phyloP scores from a whole-genome alignment of 2,888 invertebrate genomes.

The Heliconius ethilla region DNA sequence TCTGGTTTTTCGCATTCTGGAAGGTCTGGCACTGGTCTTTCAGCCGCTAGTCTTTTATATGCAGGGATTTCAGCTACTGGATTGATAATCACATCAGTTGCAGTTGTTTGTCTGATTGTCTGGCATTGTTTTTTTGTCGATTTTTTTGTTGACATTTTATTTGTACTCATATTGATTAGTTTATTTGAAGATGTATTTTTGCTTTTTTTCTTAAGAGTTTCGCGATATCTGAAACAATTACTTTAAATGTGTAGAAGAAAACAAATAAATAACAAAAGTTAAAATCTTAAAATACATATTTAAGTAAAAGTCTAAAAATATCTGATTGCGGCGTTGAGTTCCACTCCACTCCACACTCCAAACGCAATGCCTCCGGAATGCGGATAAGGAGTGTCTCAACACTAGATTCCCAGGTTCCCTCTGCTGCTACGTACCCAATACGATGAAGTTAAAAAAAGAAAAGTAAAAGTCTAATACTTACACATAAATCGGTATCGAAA shows the following conservation, averaged over 20 bases:
- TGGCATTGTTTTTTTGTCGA: not conserved
- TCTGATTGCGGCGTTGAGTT: no score
- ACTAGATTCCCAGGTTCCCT: no score
- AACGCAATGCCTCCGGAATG: no score
- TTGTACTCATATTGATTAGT: not conserved
- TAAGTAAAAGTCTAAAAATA: not conserved
- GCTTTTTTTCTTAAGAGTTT: not conserved
- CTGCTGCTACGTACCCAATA: no score
- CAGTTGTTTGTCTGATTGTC: no score
- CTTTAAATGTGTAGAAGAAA: not conserved
- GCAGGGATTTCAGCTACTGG: not conserved
- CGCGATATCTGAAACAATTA: slow-evolving; percentile 19
- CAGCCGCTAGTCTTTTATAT: not conserved
- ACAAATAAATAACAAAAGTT: no score
- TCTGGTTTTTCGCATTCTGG: not conserved
- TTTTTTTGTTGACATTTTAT: not conserved
- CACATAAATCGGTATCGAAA: slow-evolving; percentile 18
- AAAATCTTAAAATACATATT: not conserved
- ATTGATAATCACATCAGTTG: not conserved
- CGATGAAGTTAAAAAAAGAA: no score
- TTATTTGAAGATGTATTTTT: not conserved
- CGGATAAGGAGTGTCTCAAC: no score
- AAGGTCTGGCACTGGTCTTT: not conserved
- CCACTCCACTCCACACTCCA: no score
- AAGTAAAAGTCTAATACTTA: slow-evolving; percentile 4